Evolutionary conservation across 2,888 invertebrate species (phyloP).

Genomic region (Galeopsomyia nigrocyanea): DNA sequence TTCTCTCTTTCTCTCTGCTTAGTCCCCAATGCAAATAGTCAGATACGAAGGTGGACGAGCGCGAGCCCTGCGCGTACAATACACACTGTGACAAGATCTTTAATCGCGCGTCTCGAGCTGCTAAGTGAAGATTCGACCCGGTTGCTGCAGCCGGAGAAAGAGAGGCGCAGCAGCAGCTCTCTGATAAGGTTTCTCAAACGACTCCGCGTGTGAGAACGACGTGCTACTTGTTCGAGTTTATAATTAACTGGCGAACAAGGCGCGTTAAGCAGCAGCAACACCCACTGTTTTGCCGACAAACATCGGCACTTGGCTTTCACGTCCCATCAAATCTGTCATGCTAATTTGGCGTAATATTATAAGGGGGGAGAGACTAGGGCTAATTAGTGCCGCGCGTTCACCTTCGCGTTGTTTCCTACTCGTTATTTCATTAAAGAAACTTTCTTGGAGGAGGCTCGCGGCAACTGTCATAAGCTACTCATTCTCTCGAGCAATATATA

Average conservation of each 20-base stretch:
- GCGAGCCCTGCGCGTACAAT: conserved; percentile 51
- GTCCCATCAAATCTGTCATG: conserved; percentile 28
- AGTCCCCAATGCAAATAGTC: conserved; percentile 60
- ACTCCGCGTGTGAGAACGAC: conserved; percentile 59
- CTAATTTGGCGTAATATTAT: conserved; percentile 33
- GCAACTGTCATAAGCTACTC: conserved; percentile 15
- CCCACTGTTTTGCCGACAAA: background rate
- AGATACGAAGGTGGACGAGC: conserved; percentile 36
- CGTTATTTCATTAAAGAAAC: conserved; percentile 39
- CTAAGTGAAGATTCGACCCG: conserved; percentile 1
- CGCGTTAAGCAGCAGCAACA: background rate
- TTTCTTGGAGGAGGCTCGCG: conserved; percentile 11
- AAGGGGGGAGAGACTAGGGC: background rate
- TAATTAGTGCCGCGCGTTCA: conserved; percentile 25
- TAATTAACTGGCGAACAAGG: background rate
- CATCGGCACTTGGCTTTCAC: conserved; percentile 8
- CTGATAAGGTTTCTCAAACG: conserved; percentile 51
- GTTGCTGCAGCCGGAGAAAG: conserved; percentile 3
- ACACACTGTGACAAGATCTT: conserved; percentile 66
- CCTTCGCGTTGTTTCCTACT: background rate
- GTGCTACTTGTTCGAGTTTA: conserved; percentile 3
- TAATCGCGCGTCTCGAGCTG: conserved; percentile 64
- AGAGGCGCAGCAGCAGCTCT: conserved; percentile 20
- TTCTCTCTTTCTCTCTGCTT: conserved; percentile 7
- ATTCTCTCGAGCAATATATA: no score